A percentile compares a stretch with the other conserved stretches of the same genome.
Evolutionary conservation across 2,113 vertebrate species (phyloP).

Genomic region (Phalacrocorax pelagicus): DNA sequence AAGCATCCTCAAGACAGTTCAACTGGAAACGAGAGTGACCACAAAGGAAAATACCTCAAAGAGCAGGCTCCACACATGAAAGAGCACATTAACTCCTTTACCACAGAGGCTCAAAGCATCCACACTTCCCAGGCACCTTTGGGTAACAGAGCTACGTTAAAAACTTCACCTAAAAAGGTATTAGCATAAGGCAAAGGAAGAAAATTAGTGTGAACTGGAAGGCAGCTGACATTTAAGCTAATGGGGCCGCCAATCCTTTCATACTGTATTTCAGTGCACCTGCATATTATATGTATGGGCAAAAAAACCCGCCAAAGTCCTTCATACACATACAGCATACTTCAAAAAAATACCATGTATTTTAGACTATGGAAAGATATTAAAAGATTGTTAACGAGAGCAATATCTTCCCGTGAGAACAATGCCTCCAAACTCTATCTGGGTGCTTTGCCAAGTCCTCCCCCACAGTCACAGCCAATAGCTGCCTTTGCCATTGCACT

Average conservation of each 20-base stretch:
- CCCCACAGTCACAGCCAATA: background rate
- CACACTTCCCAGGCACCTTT: background rate
- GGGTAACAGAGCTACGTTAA: background rate
- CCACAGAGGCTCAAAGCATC: background rate
- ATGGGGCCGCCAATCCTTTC: background rate
- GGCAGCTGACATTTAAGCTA: background rate
- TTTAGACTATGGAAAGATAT: background rate
- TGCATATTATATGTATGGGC: accelerated
- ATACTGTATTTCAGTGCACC: background rate
- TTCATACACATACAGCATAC: too few species aligned
- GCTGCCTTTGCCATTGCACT: background rate
- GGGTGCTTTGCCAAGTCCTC: background rate
- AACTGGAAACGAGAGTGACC: background rate
- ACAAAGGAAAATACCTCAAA: background rate
- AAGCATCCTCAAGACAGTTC: background rate
- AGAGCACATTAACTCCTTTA: background rate
- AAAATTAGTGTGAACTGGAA: accelerated
- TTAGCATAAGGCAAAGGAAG: background rate
- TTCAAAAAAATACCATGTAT: accelerated
- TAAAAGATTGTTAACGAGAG: background rate
- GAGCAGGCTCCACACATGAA: background rate
- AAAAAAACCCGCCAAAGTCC: too few species aligned
- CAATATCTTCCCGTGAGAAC: background rate
- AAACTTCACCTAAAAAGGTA: background rate
- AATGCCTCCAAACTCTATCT: background rate